A percentile compares a stretch with the other conserved stretches of the same genome.
Conservation (phyloP, 2,888 invertebrate species). For the Heterodera filipjevi region DNA sequence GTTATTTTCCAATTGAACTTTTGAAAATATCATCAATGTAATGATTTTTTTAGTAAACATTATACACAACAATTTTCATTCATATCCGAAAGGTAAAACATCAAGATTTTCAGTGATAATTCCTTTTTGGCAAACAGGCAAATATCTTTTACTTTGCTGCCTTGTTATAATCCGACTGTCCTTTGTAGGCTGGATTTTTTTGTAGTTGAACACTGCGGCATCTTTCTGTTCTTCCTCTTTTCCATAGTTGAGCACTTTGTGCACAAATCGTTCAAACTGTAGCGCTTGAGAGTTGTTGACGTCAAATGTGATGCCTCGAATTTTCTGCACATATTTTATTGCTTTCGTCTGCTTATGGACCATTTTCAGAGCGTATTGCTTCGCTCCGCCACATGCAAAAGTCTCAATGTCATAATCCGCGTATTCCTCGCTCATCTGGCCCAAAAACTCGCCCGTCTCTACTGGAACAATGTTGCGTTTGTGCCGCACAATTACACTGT, state of each 20-base stretch:
- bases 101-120: not conserved
- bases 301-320: slow-evolving; percentile 16
- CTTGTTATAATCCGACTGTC: not conserved
- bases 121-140: not conserved
- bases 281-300: not conserved
- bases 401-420: not conserved
- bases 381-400: not conserved
- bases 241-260: not conserved
- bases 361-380: slow-evolving; percentile 17
- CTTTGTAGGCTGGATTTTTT: no score
- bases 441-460: slow-evolving; percentile 15
- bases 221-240: not conserved
- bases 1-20: not conserved
- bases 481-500: slow-evolving; percentile 18
- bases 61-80: not conserved
- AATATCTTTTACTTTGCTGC: not conserved
- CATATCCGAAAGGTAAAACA: slow-evolving; percentile 1
- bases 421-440: slow-evolving; percentile 7
- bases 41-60: not conserved
- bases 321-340: not conserved
- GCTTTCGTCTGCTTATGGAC: not conserved
- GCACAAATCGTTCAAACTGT: not conserved
- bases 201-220: not conserved
- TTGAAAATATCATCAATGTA: not conserved
- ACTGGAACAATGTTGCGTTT: not conserved